Evolutionary conservation across 2,113 vertebrate genomes (phyloP), one percentile per base, ranked within the genome.

Genomic region (Sylvietta virens): DNA sequence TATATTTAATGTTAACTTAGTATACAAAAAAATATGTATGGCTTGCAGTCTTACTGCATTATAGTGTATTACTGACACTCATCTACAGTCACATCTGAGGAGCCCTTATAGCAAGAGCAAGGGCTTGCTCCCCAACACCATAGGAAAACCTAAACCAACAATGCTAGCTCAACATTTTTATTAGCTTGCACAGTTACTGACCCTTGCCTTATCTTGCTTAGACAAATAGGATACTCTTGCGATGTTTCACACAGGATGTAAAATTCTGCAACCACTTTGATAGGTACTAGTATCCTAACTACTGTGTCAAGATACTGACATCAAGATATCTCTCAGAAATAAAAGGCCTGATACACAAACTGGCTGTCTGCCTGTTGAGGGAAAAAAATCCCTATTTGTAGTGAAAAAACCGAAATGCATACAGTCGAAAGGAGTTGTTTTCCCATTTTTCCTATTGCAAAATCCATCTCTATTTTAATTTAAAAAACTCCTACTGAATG

Each of bases 241-340:
- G 60, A 53, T 83, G 88, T 86, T 97, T 91, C 95, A 84, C 58
- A 94, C 61, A 85, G 54, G 94, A 48, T 86, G 28, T 82, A 96
- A 96, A 97, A 96, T 87, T 66, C 94, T 91, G 97, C 54, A 83
- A 58, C 48, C 48, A 69, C 94, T 97, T 47, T 97, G 88, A 97
- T 81, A 91, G 86, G 76, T 62, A 95, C 20, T 71, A 93, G 57
- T 54, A 86, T 84, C 90, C 87, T 92, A 96, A 95, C 91, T 97
- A 97, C 45, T 50, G 37, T 71, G 96, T 96, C 95, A 94, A 96
- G 95, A 97, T 80, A 96, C 56, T 87, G 70, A 90, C 84, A 96
- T 85, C 86, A 94, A 95, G 81, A 61, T 82, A 94, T 50, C 78
- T 72, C 47, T 61, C 80, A 77, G 74, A 94, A 96, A 93, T 44